These are phyloP conservation scores for Penaeus chinensis DNA, from an alignment of 1,140 invertebrate species.

Conservation along the genomic window DNA sequence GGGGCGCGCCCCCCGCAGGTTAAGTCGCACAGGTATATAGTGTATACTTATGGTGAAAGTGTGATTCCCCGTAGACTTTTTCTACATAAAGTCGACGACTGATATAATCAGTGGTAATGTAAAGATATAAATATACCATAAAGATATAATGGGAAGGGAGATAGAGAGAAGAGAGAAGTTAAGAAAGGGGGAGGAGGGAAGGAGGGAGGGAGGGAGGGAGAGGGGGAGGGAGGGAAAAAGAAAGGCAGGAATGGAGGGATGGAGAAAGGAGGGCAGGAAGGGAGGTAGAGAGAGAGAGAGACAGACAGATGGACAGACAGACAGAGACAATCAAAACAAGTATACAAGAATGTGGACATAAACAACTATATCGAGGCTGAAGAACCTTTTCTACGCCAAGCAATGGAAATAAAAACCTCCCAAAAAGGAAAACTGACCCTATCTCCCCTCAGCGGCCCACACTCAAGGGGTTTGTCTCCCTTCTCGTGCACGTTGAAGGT, in stretches of 20 bases:
- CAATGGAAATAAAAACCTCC: background rate
- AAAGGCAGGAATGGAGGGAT: slow-evolving; percentile 64
- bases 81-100: no score
- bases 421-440: slow-evolving; percentile 24
- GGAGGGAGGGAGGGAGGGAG: background rate
- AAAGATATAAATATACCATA: no score
- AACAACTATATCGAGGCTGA: no score
- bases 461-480: slow-evolving; percentile 64
- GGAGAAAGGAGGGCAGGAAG: background rate
- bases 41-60: no score
- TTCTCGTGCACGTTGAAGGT: slow-evolving; percentile 65
- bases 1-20: no score
- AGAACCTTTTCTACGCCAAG: no score
- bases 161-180: background rate
- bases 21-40: no score
- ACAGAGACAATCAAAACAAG: no score
- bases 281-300: background rate
- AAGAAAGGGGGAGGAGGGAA: background rate
- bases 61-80: no score
- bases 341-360: no score
- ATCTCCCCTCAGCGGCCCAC: slow-evolving; percentile 62
- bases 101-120: no score
- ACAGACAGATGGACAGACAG: no score
- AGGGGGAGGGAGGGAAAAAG: background rate
- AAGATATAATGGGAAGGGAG: background rate